Conservation (phyloP, 1,140 invertebrate genomes). For the Drosophila busckii region DNA sequence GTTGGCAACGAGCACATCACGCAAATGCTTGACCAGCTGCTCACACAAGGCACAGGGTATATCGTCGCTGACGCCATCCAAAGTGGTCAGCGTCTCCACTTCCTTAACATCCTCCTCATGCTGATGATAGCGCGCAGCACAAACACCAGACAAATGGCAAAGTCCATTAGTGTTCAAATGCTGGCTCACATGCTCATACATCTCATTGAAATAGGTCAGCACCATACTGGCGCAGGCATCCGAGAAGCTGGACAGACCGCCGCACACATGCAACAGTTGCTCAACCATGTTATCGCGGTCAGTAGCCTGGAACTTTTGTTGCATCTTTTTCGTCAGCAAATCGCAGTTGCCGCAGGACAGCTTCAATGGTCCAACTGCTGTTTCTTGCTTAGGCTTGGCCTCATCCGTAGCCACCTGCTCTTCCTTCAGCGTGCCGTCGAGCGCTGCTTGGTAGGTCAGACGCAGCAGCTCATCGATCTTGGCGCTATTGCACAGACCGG, state of each 20-base stretch:
- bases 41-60: conserved; percentile 91
- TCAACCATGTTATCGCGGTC: conserved; percentile 82
- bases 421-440: conserved; percentile 46
- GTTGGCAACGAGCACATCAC: conserved; percentile 89
- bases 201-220: conserved; percentile 85
- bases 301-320: conserved; percentile 81
- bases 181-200: conserved; percentile 82
- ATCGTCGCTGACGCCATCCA: conserved; percentile 81
- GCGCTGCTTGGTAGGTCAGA: conserved; percentile 16
- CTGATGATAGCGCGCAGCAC: conserved; percentile 82
- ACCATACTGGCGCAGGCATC: conserved; percentile 88
- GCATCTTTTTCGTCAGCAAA: conserved; percentile 80
- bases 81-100: conserved; percentile 80
- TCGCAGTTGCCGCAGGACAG: conserved; percentile 81
- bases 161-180: conserved; percentile 84
- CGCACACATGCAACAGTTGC: conserved; percentile 82
- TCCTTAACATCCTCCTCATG: conserved; percentile 80
- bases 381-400: conserved; percentile 11
- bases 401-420: conserved; percentile 38
- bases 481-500: conserved; percentile 91
- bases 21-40: conserved; percentile 88
- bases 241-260: conserved; percentile 84
- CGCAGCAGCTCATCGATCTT: conserved; percentile 84
- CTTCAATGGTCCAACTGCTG: conserved; percentile 15
- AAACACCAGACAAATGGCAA: conserved; percentile 88